phyloP scores from a whole-genome alignment of 2,113 vertebrate species.

The Herpetotheres cachinnans region DNA sequence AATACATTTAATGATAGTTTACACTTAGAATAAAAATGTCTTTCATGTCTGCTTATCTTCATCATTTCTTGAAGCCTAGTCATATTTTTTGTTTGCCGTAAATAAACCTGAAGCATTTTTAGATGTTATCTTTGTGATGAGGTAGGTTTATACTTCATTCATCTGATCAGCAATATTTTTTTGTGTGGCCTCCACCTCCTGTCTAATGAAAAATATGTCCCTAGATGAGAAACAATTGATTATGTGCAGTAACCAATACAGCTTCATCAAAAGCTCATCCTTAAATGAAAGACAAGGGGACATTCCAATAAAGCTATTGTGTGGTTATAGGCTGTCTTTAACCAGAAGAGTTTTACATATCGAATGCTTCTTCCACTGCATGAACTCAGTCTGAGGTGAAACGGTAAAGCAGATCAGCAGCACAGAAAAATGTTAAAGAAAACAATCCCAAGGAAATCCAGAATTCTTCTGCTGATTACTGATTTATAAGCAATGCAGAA shows the following conservation, averaged over 20 bases:
- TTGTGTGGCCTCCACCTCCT: conserved; percentile 11
- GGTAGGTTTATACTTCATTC: conserved; percentile 30
- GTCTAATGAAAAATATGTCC: conserved; percentile 54
- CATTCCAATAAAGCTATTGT: not conserved
- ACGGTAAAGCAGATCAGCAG: not conserved
- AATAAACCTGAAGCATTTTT: conserved; percentile 46
- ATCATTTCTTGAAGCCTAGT: conserved; percentile 65
- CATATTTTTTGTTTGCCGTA: conserved; percentile 53
- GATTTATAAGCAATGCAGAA: not conserved
- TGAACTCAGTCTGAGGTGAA: not conserved
- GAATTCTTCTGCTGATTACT: not conserved
- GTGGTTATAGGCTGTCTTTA: not conserved
- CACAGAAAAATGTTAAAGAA: not conserved
- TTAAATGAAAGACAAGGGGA: conserved; percentile 32
- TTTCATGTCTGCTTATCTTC: conserved; percentile 74
- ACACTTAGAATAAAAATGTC: conserved; percentile 70
- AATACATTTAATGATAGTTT: conserved; percentile 78
- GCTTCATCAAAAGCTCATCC: conserved; percentile 45
- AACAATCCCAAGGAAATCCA: not conserved
- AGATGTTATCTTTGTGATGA: conserved; percentile 48
- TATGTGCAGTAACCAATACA: conserved; percentile 5
- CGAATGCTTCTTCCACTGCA: not conserved
- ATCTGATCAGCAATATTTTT: conserved; percentile 33
- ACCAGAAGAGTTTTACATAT: not conserved
- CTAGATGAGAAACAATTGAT: conserved; percentile 48